These are phyloP conservation scores for Drosophila kepulauana DNA, from an alignment of 1,140 invertebrate species.

Conservation along the genomic window DNA sequence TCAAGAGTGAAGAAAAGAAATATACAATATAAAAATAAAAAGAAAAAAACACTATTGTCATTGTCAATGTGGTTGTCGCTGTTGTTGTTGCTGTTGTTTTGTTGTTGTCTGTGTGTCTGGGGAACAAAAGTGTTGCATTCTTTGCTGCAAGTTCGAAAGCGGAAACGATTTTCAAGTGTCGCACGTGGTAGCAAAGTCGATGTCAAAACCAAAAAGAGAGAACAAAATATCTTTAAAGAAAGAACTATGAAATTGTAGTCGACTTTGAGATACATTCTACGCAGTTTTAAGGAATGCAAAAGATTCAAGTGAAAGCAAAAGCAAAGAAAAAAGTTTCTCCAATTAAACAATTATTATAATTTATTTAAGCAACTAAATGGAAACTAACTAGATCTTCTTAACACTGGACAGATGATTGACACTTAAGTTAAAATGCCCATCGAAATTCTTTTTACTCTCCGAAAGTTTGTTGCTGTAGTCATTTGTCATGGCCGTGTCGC, in stretches of 20 bases:
- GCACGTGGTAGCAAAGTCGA: conserved; percentile 28
- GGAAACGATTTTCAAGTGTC: conserved; percentile 53
- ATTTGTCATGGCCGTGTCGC: conserved; percentile 65
- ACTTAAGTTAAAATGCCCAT: too few relatives aligned
- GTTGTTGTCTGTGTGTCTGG: conserved; percentile 14
- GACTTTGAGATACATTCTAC: too few relatives aligned
- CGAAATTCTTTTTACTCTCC: conserved; percentile 2
- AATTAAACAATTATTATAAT: too few relatives aligned
- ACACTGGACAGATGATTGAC: too few relatives aligned
- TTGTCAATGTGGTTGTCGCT: conserved; percentile 33
- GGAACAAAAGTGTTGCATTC: conserved; percentile 30
- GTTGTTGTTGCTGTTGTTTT: conserved; percentile 9
- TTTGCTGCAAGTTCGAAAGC: conserved; percentile 29
- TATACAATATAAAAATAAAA: conserved; percentile 15
- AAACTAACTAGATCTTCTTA: too few relatives aligned
- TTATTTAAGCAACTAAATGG: too few relatives aligned
- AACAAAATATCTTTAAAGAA: not conserved
- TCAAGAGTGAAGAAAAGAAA: conserved; percentile 58
- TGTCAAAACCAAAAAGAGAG: conserved; percentile 1
- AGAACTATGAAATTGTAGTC: not conserved
- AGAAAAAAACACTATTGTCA: conserved; percentile 40
- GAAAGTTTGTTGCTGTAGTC: conserved; percentile 76
- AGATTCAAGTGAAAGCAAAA: too few relatives aligned
- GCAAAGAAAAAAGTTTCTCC: too few relatives aligned
- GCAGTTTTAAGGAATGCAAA: too few relatives aligned